Evolutionary conservation across 1,140 invertebrate genomes (phyloP), one percentile per base, ranked within the genome.

Genomic region (Prorops nasuta): DNA sequence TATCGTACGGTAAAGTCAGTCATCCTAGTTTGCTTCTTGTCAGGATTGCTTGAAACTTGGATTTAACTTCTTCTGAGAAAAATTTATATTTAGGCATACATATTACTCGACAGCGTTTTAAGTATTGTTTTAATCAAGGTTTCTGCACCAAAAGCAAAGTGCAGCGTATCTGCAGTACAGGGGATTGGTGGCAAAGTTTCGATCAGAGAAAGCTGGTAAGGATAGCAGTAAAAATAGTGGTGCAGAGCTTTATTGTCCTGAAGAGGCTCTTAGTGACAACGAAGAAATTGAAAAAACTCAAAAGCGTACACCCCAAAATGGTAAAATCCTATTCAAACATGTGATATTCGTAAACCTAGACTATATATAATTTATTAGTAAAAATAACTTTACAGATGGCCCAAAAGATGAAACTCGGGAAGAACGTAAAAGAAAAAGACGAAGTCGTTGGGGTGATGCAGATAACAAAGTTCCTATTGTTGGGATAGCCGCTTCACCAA

Each of bases 361-460:
- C n/a, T n/a, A n/a, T n/a, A n/a, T 41, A n/a, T 44, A n/a, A 31
- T 40, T 31, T 31, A 28, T 43, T 43, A 42, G 37, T 16, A 19
- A 24, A n/a, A n/a, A n/a, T 6, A 28, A 28, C 10, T 28, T 32
- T 45, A 14, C 18, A 63, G 67, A 73, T 55, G 57, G 58, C 12
- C 38, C 18, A 4, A 73, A 62, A 43, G 68, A 73, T 37, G 67
- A 74, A n/a, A 67, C 54, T 22, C 63, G 59, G 44, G 73, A 78
- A 58, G 66, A 72, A 54, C 67, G 74, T 28, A 81, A 78, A 69
- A 69, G 81, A 52, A 85, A 84, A 63, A 79, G 84, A 60, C 85
- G 85, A 55, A 89, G 87, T 56, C 77, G 88, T 16, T 90, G 88
- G 90, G 81, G 90, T 51, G 87, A 89, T 53, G 76, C 81, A 3